These are phyloP conservation scores for Artemia franciscana DNA, from an alignment of 1,140 invertebrate species.

Conservation along the genomic window DNA sequence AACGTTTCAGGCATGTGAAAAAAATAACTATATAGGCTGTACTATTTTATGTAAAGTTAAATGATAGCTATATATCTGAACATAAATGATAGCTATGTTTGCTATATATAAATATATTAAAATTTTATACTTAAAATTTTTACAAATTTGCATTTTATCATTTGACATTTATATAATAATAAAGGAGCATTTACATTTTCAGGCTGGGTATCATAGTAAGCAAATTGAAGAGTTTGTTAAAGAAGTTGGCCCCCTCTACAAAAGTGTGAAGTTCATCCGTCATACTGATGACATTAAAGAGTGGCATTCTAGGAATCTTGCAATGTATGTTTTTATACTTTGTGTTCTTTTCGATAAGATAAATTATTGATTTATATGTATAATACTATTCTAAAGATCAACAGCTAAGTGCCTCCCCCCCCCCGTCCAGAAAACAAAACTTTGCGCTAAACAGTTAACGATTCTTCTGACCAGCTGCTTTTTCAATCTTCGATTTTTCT, in stretches of 20 bases:
- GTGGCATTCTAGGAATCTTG: slow-evolving; percentile 48
- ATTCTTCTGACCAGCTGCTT: too few species aligned
- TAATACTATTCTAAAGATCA: too few species aligned
- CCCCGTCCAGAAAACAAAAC: too few species aligned
- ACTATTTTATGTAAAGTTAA: too few species aligned
- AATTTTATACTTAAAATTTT: slow-evolving; percentile 4
- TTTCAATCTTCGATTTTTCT: too few species aligned
- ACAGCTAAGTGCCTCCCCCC: too few species aligned
- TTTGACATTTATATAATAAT: background rate
- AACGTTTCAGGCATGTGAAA: too few species aligned
- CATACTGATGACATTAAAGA: slow-evolving; percentile 44
- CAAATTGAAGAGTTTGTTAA: slow-evolving; percentile 36
- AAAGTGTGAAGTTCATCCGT: slow-evolving; percentile 37
- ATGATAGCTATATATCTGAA: too few species aligned
- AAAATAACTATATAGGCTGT: too few species aligned
- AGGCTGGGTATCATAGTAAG: slow-evolving; percentile 42
- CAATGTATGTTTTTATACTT: slow-evolving; percentile 39
- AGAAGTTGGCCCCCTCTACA: slow-evolving; percentile 32
- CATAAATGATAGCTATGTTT: too few species aligned
- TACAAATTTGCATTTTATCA: slow-evolving; percentile 4
- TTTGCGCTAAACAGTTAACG: too few species aligned
- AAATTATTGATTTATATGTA: slow-evolving; percentile 1
- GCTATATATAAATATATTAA: slow-evolving; percentile 5
- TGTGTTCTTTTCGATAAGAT: background rate
- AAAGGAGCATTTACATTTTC: slow-evolving; percentile 13